Percentiles rank a stretch among this genome's conserved stretches.
These are phyloP conservation scores for Leptobrachium leishanense DNA, from an alignment of 2,113 vertebrate species.

Conservation along the genomic window DNA sequence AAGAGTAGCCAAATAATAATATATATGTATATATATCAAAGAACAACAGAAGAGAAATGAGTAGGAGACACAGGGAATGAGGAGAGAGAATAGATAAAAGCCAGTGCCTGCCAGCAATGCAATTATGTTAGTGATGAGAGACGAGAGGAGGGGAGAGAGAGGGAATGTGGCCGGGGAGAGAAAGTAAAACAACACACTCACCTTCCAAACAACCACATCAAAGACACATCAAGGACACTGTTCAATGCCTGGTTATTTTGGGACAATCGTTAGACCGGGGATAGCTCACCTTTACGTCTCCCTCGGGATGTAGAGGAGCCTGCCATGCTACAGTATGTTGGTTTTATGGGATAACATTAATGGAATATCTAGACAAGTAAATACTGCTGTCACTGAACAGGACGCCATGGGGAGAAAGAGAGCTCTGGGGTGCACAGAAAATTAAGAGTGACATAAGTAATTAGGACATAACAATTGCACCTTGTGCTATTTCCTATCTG, in stretches of 20 bases:
- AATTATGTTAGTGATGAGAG: slow-evolving; percentile 44
- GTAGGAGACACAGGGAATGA: too few relatives aligned
- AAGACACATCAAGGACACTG: slow-evolving; percentile 43
- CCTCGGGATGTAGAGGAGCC: not conserved
- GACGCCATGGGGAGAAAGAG: too few relatives aligned
- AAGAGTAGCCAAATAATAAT: too few relatives aligned
- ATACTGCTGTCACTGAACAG: not conserved
- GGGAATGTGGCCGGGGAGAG: slow-evolving; percentile 35
- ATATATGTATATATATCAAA: too few relatives aligned
- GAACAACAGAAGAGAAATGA: too few relatives aligned
- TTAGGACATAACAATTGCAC: too few relatives aligned
- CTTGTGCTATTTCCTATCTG: too few relatives aligned
- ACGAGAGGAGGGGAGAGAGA: slow-evolving; percentile 11
- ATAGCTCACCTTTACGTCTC: slow-evolving; percentile 3
- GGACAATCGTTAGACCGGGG: slow-evolving; percentile 29
- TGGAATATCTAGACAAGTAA: not conserved
- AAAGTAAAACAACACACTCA: not conserved
- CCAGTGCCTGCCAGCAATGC: slow-evolving; percentile 39
- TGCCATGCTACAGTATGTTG: not conserved
- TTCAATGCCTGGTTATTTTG: slow-evolving; percentile 30
- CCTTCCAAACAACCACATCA: slow-evolving; percentile 32
- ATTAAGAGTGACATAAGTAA: too few relatives aligned
- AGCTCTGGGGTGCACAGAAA: too few relatives aligned
- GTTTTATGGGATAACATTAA: not conserved
- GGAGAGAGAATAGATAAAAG: slow-evolving; percentile 28